Evolutionary conservation across 2,113 vertebrate species (phyloP).

Genomic region (Anolis sagrei): DNA sequence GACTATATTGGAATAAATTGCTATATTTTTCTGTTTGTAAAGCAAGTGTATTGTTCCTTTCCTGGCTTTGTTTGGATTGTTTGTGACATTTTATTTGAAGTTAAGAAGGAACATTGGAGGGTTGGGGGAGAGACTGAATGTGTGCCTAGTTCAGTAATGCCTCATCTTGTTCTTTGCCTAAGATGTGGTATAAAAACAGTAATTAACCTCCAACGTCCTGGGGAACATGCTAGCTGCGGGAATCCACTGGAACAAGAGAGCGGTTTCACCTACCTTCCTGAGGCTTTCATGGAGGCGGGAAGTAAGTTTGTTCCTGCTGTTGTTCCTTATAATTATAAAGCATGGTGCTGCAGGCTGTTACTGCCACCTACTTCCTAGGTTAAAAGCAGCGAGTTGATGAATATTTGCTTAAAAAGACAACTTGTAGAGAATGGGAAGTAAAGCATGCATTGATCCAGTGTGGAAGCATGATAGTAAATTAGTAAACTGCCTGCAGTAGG

Average conservation of each 20-base stretch:
- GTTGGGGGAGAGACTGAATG: slow-evolving; percentile 37
- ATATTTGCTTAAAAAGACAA: neutral
- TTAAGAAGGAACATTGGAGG: slow-evolving; percentile 53
- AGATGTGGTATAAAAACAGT: slow-evolving; percentile 92
- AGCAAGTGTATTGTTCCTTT: slow-evolving; percentile 44
- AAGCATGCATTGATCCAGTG: neutral
- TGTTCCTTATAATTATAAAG: slow-evolving; percentile 62
- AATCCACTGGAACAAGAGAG: slow-evolving; percentile 91
- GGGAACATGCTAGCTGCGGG: slow-evolving; percentile 96
- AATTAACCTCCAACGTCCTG: slow-evolving; percentile 96
- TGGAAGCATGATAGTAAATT: neutral
- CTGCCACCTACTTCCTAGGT: slow-evolving; percentile 41
- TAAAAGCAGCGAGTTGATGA: slow-evolving; percentile 50
- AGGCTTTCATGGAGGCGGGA: slow-evolving; percentile 94
- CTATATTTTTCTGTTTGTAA: neutral
- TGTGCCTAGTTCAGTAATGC: slow-evolving; percentile 36
- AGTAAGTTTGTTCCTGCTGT: slow-evolving; percentile 82
- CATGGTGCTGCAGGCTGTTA: slow-evolving; percentile 44
- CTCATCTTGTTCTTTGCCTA: slow-evolving; percentile 62
- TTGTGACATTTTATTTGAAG: slow-evolving; percentile 52
- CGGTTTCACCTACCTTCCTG: slow-evolving; percentile 93
- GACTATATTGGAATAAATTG: neutral
- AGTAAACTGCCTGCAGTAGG: neutral
- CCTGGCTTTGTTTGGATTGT: slow-evolving; percentile 44
- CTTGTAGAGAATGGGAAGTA: neutral